phyloP scores from a whole-genome alignment of 1,140 invertebrate species.

The Asbolus verrucosus region DNA sequence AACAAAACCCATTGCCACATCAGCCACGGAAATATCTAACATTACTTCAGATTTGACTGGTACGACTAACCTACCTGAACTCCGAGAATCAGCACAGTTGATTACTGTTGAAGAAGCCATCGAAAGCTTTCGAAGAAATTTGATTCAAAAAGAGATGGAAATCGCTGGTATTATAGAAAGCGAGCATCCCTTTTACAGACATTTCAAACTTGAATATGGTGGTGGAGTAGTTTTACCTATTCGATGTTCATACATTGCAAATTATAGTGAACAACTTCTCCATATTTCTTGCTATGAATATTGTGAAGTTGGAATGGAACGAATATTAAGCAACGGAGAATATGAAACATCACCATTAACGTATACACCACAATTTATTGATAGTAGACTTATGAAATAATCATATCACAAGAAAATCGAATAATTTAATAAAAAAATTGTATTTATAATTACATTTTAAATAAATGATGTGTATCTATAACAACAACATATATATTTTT shows the following conservation, averaged over 20 bases:
- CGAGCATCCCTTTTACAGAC: background rate
- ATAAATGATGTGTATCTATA: too few species aligned
- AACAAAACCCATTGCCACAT: background rate
- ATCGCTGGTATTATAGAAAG: background rate
- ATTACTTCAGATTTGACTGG: background rate
- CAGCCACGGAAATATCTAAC: background rate
- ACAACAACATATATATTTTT: too few species aligned
- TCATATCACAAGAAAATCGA: background rate
- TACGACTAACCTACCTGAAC: background rate
- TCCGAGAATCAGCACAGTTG: background rate
- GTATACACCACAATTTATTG: background rate
- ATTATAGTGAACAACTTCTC: background rate
- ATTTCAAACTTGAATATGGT: conserved; percentile 4
- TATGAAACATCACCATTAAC: background rate
- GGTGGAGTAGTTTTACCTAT: background rate
- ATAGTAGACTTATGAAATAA: background rate
- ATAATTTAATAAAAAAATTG: too few species aligned
- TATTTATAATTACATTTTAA: too few species aligned
- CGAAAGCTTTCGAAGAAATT: background rate
- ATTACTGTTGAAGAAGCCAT: conserved; percentile 4
- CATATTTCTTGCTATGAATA: background rate
- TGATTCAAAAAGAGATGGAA: background rate
- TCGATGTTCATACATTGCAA: background rate
- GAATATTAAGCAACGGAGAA: background rate
- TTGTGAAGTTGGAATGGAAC: background rate